phyloP scores from a whole-genome alignment of 1,140 invertebrate genomes.

The Neocloeon triangulifer region DNA sequence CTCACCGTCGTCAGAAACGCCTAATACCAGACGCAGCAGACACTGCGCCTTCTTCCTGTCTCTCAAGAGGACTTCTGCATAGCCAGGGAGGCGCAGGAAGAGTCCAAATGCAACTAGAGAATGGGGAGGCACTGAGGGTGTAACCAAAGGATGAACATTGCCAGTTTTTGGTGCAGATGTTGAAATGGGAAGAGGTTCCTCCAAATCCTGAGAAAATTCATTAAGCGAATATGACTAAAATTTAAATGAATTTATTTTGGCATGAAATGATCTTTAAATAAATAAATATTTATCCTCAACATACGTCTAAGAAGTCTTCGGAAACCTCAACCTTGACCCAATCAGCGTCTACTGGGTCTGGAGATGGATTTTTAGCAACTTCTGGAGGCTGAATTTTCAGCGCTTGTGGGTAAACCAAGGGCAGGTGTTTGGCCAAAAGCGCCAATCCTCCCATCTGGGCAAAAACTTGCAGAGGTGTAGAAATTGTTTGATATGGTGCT shows the following conservation, averaged over 20 bases:
- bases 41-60: conserved; percentile 67
- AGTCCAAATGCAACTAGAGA: conserved; percentile 74
- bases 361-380: conserved; percentile 16
- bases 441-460: conserved; percentile 68
- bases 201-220: conserved; percentile 10
- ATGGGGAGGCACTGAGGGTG: conserved; percentile 51
- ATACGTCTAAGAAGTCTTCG: conserved; percentile 46
- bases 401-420: conserved; percentile 62
- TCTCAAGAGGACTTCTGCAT: conserved; percentile 65
- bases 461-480: conserved; percentile 56
- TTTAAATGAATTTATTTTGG: too few species aligned
- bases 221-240: too few species aligned
- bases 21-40: conserved; percentile 59
- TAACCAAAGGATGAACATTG: too few species aligned
- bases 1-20: conserved; percentile 77
- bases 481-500: too few species aligned
- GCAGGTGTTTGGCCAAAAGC: conserved; percentile 62
- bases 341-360: conserved; percentile 22
- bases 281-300: background rate
- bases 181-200: conserved; percentile 6
- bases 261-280: too few species aligned
- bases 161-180: conserved; percentile 1
- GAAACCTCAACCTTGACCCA: conserved; percentile 58
- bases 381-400: conserved; percentile 20
- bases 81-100: conserved; percentile 67